These are phyloP conservation scores for Parthenolecanium corni DNA, from an alignment of 2,888 invertebrate species.

Conservation along the genomic window DNA sequence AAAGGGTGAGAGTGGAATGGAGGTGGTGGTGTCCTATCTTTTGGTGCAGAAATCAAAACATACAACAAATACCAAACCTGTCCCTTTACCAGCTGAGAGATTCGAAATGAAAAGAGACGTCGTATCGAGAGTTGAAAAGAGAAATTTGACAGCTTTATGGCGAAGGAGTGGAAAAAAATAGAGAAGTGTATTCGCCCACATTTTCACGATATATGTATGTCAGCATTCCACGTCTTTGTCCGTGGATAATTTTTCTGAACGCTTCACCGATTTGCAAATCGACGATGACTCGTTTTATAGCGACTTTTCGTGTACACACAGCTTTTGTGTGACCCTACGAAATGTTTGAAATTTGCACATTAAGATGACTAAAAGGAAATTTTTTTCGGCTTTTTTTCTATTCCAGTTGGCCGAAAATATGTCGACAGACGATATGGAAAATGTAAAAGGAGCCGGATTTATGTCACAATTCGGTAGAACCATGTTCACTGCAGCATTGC, in stretches of 20 bases:
- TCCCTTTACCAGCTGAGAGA: neutral
- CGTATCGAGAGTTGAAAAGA: neutral
- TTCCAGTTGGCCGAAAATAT: neutral
- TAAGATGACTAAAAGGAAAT: neutral
- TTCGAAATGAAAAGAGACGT: neutral
- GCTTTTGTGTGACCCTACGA: neutral
- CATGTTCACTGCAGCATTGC: slow-evolving; percentile 12
- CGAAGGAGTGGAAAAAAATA: neutral
- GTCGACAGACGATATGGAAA: neutral
- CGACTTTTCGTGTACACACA: neutral
- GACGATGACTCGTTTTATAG: neutral
- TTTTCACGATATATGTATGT: no score
- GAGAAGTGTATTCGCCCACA: neutral
- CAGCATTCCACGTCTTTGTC: no score
- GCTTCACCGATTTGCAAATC: neutral
- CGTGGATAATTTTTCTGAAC: no score
- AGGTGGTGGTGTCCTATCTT: neutral
- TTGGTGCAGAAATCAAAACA: neutral
- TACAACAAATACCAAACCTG: neutral
- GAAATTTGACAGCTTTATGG: neutral
- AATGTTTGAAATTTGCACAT: neutral
- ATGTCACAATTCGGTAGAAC: slow-evolving; percentile 19
- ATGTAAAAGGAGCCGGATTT: neutral
- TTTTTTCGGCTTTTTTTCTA: neutral
- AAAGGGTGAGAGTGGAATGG: neutral